Conservation (phyloP, 1,140 invertebrate species). For the Drosophila sulfurigaster region DNA sequence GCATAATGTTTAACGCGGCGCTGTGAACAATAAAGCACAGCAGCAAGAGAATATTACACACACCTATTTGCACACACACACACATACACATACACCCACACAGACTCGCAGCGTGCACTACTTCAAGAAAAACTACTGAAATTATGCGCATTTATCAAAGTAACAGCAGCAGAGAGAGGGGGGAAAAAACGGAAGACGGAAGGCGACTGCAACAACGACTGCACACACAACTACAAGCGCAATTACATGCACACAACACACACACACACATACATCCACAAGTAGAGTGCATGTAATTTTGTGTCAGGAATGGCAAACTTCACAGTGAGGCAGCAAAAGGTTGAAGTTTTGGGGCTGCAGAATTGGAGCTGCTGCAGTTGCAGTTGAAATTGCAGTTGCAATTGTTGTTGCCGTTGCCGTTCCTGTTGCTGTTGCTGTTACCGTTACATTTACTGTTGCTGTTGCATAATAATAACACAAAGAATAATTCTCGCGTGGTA, state of each 20-base stretch:
- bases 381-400: constrained; percentile 15
- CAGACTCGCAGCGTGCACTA: constrained; percentile 39
- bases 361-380: not conserved
- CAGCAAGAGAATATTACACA: constrained; percentile 54
- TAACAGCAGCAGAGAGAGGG: constrained; percentile 3
- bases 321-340: constrained; percentile 1
- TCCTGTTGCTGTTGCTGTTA: constrained; percentile 4
- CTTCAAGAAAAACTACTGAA: constrained; percentile 75
- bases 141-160: constrained; percentile 83
- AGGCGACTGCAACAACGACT: constrained; percentile 45
- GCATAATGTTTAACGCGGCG: constrained; percentile 76
- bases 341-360: constrained; percentile 16
- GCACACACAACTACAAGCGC: constrained; percentile 62
- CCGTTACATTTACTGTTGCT: not conserved
- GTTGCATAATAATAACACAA: constrained; percentile 35
- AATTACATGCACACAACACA: constrained; percentile 63
- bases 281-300: constrained; percentile 72
- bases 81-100: constrained; percentile 11
- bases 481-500: constrained; percentile 50
- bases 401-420: constrained; percentile 1
- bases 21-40: constrained; percentile 77
- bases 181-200: not conserved
- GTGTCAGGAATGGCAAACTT: constrained; percentile 75
- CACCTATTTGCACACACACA: constrained; percentile 45
- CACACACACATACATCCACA: constrained; percentile 18